These are phyloP conservation scores for Megaleporinus macrocephalus DNA, from an alignment of 2,113 vertebrate species.

Conservation along the genomic window DNA sequence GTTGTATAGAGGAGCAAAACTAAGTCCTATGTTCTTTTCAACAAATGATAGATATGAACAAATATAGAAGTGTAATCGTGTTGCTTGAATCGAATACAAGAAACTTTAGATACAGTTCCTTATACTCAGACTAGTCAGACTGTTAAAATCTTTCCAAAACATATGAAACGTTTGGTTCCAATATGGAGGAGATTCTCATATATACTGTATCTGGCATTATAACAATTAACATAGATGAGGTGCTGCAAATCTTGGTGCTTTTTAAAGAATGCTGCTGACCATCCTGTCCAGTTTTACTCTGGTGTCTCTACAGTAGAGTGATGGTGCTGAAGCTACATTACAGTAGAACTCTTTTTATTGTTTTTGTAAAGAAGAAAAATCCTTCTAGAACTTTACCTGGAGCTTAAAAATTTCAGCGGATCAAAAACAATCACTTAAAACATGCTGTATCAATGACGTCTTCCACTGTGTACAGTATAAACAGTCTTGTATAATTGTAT, in stretches of 20 bases:
- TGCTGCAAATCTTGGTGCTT: constrained; percentile 49
- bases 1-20: background rate
- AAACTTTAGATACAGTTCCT: too few relatives aligned
- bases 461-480: constrained; percentile 11
- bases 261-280: constrained; percentile 45
- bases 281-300: background rate
- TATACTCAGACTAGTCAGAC: constrained; percentile 7
- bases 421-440: background rate
- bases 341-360: background rate
- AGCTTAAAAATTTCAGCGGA: background rate
- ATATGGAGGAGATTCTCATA: constrained; percentile 27
- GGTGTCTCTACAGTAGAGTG: constrained; percentile 10
- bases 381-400: background rate
- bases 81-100: background rate
- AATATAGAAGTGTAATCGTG: background rate
- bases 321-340: constrained; percentile 34
- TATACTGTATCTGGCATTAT: constrained; percentile 6
- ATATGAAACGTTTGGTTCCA: background rate
- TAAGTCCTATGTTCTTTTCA: background rate
- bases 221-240: background rate
- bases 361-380: background rate
- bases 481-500: background rate
- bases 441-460: background rate
- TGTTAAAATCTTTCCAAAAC: background rate
- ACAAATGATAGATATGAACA: too few relatives aligned